Percentiles rank a stretch among this genome's conserved stretches.
phyloP scores from a whole-genome alignment of 2,797 vertebrate species.

The Pangasius krempfi region DNA sequence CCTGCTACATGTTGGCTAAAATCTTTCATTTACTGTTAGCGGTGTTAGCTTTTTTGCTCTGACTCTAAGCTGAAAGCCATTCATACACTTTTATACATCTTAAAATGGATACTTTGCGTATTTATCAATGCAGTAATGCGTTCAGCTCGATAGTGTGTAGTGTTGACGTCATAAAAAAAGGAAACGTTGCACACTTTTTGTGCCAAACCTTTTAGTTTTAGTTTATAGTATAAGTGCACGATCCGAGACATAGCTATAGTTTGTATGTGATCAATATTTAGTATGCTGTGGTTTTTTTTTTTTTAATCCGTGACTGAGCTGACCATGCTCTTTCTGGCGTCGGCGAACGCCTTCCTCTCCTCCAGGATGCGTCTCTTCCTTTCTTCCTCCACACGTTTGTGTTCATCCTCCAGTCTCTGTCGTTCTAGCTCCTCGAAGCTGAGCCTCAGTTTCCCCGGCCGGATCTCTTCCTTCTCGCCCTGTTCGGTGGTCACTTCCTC shows the following conservation, averaged over 20 bases:
- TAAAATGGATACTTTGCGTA: not conserved
- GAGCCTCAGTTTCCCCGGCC: slow-evolving; percentile 89
- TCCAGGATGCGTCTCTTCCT: slow-evolving; percentile 90
- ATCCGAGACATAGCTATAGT: not conserved
- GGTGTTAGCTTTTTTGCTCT: not conserved
- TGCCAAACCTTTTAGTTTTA: not conserved
- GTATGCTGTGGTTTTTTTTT: not conserved
- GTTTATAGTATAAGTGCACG: not conserved
- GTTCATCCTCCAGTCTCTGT: slow-evolving; percentile 89
- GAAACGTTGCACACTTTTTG: not conserved
- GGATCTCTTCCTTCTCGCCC: slow-evolving; percentile 77
- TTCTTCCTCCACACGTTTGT: slow-evolving; percentile 88
- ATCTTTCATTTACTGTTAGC: not conserved
- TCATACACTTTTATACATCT: not conserved
- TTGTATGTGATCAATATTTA: not conserved
- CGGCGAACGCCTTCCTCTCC: slow-evolving; percentile 92
- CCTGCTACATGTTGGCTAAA: not conserved
- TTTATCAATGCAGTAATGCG: not conserved
- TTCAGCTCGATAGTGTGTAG: not conserved
- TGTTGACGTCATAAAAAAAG: not conserved
- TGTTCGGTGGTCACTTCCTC: slow-evolving; percentile 61
- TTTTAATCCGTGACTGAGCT: slow-evolving; percentile 27
- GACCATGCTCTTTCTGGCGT: slow-evolving; percentile 96
- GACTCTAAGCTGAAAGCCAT: not conserved
- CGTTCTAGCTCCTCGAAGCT: slow-evolving; percentile 96